Base-by-base conservation (phyloP, 2,113 vertebrate species). In the Merops nubicus region DNA sequence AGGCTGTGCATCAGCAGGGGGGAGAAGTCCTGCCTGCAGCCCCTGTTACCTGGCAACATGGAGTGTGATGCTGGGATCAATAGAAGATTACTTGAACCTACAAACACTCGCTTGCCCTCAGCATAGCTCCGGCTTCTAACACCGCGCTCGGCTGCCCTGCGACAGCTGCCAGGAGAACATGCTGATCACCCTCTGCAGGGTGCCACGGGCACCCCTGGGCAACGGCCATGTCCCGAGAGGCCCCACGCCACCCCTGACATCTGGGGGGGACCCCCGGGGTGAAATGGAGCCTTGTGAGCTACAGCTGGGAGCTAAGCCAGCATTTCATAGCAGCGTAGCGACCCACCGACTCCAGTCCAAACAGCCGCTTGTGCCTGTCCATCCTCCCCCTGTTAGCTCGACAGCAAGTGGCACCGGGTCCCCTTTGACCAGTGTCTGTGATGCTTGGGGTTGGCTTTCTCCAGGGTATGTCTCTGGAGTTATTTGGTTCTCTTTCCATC, bases 161-260 rank as follows among this genome's bases (percentile, higher is more conserved):
- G 6, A 34, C 80, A 82, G 75, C 91, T 93, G 89, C 77, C 53
- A 5, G 72, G 45, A 17, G 22, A 45, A 23, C 60, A 6, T 0
- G 0, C 62, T 36, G 4, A 0, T 22, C 36, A 28, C 34, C 45
- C 60, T 91, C 33, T 1, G 2, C 0, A 1, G 43, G 21, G 60
- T 64, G 81, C 40, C 33, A 3, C 0, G 13, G 53, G n/a, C 45
- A 19, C 15, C 68, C 59, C 67, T 2, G 14, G 20, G 43, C 5
- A 51, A 38, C n/a, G 34, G 22, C 40, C n/a, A 3, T 0, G 12
- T 68, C 40, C 34, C 3, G 0, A 6, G n/a, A 54, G 62, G 54
- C 53, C 12, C 14, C 4, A 8, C 2, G 1, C 29, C 2, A 2
- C 70, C 0, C 2, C 3, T 89, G 82, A 26, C 78, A 29, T 54